Percentiles rank a stretch among this genome's conserved stretches.
Conservation (phyloP, 2,113 vertebrate species). For the Arenaria interpres region DNA sequence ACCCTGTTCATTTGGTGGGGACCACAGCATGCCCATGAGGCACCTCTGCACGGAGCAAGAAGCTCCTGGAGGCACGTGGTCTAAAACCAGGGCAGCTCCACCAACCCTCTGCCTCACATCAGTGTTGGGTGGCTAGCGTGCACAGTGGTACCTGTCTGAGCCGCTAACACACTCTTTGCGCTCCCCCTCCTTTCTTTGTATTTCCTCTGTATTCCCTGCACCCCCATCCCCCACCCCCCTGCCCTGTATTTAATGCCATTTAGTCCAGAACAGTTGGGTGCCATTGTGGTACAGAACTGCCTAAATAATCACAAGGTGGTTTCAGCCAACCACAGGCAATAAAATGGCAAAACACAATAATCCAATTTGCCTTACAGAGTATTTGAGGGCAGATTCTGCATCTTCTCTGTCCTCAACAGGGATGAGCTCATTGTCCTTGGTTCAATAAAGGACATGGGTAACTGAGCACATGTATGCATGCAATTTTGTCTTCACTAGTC, state of each 20-base stretch:
- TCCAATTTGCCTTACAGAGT: neutral
- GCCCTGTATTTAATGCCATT: neutral
- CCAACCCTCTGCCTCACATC: rapidly evolving
- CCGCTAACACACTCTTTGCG: rapidly evolving
- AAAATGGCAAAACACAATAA: neutral
- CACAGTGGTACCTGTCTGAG: rapidly evolving
- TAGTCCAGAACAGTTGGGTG: neutral
- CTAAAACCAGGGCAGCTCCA: neutral
- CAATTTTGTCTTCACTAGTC: neutral
- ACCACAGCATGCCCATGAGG: neutral
- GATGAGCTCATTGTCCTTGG: neutral
- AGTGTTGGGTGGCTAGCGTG: neutral
- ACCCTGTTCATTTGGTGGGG: neutral
- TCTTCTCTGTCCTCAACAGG: neutral
- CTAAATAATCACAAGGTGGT: neutral
- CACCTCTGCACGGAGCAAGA: neutral
- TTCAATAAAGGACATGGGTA: neutral
- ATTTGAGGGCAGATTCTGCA: neutral
- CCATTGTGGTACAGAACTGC: neutral
- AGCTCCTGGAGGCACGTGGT: neutral
- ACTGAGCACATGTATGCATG: neutral
- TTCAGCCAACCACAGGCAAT: neutral
- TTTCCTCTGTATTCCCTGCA: neutral
- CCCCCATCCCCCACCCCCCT: too few species aligned
- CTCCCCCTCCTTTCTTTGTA: neutral